Evolutionary conservation across 2,113 vertebrate species (phyloP).

Genomic region (Gymnorhina tibicen): DNA sequence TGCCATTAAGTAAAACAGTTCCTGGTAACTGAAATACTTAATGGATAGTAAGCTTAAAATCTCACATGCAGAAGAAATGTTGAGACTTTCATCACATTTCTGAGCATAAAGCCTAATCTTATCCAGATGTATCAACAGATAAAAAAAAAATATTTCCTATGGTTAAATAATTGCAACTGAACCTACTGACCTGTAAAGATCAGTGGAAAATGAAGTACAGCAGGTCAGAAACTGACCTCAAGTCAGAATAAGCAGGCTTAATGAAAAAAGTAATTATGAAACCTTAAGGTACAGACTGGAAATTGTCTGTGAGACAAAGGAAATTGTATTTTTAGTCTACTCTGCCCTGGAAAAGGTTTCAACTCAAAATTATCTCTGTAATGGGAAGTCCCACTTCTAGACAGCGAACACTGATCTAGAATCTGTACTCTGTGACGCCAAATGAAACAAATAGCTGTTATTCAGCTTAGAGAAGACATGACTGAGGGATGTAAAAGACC

Average conservation of each 20-base stretch:
- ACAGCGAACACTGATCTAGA: accelerated
- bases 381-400: background rate
- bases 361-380: background rate
- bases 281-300: background rate
- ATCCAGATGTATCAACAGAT: background rate
- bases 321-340: background rate
- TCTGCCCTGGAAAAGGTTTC: background rate
- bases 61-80: background rate
- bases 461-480: background rate
- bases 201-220: background rate
- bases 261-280: background rate
- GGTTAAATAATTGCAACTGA: background rate
- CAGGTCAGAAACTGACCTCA: background rate
- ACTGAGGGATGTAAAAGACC: background rate
- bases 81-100: background rate
- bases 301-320: background rate
- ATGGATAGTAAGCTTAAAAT: background rate
- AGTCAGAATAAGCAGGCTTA: background rate
- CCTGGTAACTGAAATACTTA: background rate
- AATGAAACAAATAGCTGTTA: background rate
- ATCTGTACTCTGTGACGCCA: background rate
- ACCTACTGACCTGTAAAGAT: background rate
- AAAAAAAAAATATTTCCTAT: background rate
- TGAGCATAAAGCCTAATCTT: background rate
- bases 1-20: background rate